Conservation (phyloP, 2,113 vertebrate species). For the Passer domesticus region DNA sequence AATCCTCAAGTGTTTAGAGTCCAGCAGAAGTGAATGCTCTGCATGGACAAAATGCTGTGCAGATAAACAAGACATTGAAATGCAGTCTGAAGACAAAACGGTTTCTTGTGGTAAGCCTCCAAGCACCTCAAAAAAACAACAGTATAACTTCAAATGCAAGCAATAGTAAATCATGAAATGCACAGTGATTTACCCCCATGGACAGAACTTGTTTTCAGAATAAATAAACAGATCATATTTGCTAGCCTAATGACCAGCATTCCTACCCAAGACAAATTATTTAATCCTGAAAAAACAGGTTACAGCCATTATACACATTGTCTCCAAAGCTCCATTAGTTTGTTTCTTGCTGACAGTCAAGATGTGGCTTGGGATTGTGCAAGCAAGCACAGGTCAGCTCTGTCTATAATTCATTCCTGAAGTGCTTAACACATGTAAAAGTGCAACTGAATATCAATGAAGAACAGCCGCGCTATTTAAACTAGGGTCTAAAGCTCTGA, state of each 20-base stretch:
- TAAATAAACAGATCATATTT: not conserved
- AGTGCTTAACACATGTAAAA: not conserved
- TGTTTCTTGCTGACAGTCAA: conserved; percentile 13
- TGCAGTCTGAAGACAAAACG: not conserved
- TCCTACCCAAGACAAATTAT: not conserved
- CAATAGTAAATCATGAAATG: not conserved
- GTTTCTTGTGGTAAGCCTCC: not conserved
- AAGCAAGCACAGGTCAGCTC: not conserved
- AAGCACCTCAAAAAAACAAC: not conserved
- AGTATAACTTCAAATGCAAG: not conserved
- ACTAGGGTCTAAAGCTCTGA: not conserved
- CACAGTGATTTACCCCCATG: not conserved
- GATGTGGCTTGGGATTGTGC: not conserved
- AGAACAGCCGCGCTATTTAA: not conserved
- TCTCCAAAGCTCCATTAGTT: not conserved
- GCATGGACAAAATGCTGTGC: not conserved
- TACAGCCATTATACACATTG: not conserved
- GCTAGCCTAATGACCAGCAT: not conserved
- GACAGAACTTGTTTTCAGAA: not conserved
- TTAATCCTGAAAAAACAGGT: not conserved
- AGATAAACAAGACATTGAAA: not conserved
- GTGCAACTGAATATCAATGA: not conserved
- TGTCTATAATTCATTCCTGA: not conserved
- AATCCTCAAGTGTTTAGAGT: not conserved
- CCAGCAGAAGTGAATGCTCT: not conserved